Percentiles rank a stretch among this genome's conserved stretches.
These are phyloP conservation scores for Torymus aiolomorphi DNA, from an alignment of 2,888 invertebrate species.

Conservation along the genomic window DNA sequence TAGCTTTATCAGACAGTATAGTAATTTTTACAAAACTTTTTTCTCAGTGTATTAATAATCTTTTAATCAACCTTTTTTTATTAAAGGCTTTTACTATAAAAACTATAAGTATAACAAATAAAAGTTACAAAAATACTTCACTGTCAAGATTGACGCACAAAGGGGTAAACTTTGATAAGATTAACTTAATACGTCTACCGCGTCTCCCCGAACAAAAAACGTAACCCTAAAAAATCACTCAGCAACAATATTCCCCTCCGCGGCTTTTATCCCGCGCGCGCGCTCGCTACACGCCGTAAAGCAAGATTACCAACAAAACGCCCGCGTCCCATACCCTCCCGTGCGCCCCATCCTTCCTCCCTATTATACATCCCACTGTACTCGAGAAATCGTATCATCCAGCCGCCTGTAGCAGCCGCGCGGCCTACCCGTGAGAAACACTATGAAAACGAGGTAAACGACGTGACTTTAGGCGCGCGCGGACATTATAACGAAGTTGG, in stretches of 20 bases:
- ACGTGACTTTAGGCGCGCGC: slow-evolving; percentile 58
- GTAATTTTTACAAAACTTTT: too few species aligned
- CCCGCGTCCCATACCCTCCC: background rate
- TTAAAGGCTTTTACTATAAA: too few species aligned
- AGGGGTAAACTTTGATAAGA: too few species aligned
- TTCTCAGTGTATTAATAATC: too few species aligned
- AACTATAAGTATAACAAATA: too few species aligned
- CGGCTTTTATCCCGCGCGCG: background rate
- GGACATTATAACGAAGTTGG: slow-evolving; percentile 60
- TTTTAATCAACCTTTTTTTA: too few species aligned
- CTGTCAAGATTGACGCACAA: too few species aligned
- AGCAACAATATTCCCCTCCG: background rate
- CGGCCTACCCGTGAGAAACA: slow-evolving; percentile 45
- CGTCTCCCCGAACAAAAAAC: background rate
- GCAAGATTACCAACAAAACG: slow-evolving; percentile 29
- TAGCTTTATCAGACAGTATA: too few species aligned
- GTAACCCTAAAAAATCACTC: background rate
- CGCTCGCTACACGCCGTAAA: background rate
- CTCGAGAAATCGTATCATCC: slow-evolving; percentile 37
- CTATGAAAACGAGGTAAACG: slow-evolving; percentile 60
- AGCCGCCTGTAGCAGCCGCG: background rate
- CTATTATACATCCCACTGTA: slow-evolving; percentile 8
- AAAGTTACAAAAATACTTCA: too few species aligned
- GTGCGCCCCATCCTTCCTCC: background rate
- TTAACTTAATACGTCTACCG: too few species aligned